A percentile compares a stretch with the other conserved stretches of the same genome.
phyloP scores from a whole-genome alignment of 2,113 vertebrate genomes.

The Sphyrna mokarran region DNA sequence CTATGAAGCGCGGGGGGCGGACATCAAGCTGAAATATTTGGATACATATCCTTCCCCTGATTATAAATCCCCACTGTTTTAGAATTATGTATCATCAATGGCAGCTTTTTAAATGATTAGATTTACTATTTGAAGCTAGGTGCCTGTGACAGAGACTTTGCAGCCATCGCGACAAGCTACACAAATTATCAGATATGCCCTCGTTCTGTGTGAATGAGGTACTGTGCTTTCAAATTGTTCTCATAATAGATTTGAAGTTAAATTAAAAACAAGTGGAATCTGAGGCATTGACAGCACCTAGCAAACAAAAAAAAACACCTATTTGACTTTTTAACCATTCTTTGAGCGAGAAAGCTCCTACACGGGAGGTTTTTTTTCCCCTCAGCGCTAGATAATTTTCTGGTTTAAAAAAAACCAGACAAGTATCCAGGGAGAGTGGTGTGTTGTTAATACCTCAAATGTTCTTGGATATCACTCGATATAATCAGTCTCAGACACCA shows the following conservation, averaged over 20 bases:
- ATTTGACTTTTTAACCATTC: background rate
- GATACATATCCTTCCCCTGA: constrained; percentile 37
- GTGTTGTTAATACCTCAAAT: background rate
- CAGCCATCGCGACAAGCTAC: constrained; percentile 36
- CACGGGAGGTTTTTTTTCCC: constrained; percentile 39
- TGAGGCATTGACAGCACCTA: constrained; percentile 54
- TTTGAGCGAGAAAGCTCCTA: background rate
- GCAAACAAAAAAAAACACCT: constrained; percentile 47
- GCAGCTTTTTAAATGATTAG: constrained; percentile 37
- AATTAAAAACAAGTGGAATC: constrained; percentile 48
- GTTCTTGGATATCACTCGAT: constrained; percentile 44
- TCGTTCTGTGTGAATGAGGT: constrained; percentile 50
- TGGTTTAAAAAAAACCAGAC: constrained; percentile 41
- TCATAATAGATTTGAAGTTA: constrained; percentile 51
- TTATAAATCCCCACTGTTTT: background rate
- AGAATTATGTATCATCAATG: constrained; percentile 40
- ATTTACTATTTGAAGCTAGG: constrained; percentile 45
- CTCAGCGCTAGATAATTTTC: constrained; percentile 47
- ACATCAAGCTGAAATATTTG: constrained; percentile 38
- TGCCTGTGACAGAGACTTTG: background rate
- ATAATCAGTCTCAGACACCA: constrained; percentile 53
- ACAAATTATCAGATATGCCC: constrained; percentile 46
- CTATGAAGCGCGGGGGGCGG: background rate
- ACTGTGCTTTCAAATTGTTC: constrained; percentile 51
- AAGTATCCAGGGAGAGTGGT: constrained; percentile 36